These are phyloP conservation scores for Thymelicus sylvestris DNA, from an alignment of 2,888 invertebrate genomes.

Conservation along the genomic window DNA sequence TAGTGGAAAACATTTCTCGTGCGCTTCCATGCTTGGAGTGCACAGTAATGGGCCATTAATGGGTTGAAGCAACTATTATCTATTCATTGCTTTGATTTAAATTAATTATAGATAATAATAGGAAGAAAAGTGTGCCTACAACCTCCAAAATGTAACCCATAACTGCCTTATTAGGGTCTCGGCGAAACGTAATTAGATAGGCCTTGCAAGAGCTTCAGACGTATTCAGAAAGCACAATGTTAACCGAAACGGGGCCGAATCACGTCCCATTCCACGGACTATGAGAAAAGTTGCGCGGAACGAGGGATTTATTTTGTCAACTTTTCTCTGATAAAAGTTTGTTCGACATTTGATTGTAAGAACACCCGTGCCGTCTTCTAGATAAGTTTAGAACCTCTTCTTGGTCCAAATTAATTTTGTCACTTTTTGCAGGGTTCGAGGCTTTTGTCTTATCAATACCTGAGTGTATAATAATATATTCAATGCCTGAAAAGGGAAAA, in stretches of 20 bases:
- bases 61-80: no score
- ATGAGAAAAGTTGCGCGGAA: slow-evolving; percentile 72
- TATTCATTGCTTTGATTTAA: no score
- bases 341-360: slow-evolving; percentile 81
- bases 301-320: slow-evolving; percentile 80
- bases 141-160: slow-evolving; percentile 26
- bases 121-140: slow-evolving; percentile 10
- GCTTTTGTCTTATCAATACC: slow-evolving; percentile 6
- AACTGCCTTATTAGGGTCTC: slow-evolving; percentile 21
- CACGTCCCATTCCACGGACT: slow-evolving; percentile 44
- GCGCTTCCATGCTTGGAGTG: no score
- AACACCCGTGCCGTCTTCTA: slow-evolving; percentile 63
- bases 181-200: slow-evolving; percentile 32
- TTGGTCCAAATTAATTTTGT: slow-evolving; percentile 63
- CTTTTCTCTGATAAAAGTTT: slow-evolving; percentile 80
- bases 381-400: slow-evolving; percentile 64
- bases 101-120: background rate
- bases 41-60: no score
- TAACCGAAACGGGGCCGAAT: slow-evolving; percentile 17
- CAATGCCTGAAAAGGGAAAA: no score
- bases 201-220: slow-evolving; percentile 25
- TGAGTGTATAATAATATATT: slow-evolving; percentile 4
- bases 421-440: slow-evolving; percentile 18
- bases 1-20: no score
- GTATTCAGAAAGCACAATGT: slow-evolving; percentile 40